Base-by-base conservation (phyloP, 2,113 vertebrate genomes). In the Variabilichromis moorii region DNA sequence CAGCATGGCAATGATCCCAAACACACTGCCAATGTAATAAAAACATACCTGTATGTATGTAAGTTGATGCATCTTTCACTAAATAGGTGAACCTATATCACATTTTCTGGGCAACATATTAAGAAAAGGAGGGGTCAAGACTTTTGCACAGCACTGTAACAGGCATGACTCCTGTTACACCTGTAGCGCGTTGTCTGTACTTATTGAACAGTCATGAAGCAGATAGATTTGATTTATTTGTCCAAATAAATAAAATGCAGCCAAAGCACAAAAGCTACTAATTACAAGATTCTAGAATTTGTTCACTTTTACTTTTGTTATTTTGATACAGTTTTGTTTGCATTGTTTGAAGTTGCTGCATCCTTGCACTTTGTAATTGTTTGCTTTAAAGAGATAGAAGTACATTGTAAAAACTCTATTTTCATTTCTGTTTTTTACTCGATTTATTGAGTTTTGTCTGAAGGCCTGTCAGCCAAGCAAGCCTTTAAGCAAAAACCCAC, bases 111-210 rank as follows among this genome's bases (percentile, higher is more conserved):
- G 61, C 61, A 66, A n/a, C 33, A 66, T 66, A 37, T 66, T 66
- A 66, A 13, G 61, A 37, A 37, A 66, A 13, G 3, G 31, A 66
- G 19, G 61, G 61, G 19, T 66, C 19, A 21, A 66, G 61, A 66
- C 61, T 66, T 66, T 61, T 61, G 57, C 57, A 61, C 26, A 61
- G 57, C 16, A 61, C 28, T 61, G 14, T 61, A 61, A 61, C 28
- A 33, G 28, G 8, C 26, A 17, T 33, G 33, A 66, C 19, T 66
- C 31, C 19, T 66, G 19, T 37, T 66, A 66, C 19, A 37, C 10
- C 33, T 66, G 61, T 37, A 66, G 61, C 0, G 6, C 1, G 0
- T 8, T 37, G 61, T 66, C 61, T 66, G 4, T 37, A 19, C 61
- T 8, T 37, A 37, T 12, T 66, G 10, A 66, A 66, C 6, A 33